Conservation (phyloP, 1,140 invertebrate species). For the Amphibalanus amphitrite region DNA sequence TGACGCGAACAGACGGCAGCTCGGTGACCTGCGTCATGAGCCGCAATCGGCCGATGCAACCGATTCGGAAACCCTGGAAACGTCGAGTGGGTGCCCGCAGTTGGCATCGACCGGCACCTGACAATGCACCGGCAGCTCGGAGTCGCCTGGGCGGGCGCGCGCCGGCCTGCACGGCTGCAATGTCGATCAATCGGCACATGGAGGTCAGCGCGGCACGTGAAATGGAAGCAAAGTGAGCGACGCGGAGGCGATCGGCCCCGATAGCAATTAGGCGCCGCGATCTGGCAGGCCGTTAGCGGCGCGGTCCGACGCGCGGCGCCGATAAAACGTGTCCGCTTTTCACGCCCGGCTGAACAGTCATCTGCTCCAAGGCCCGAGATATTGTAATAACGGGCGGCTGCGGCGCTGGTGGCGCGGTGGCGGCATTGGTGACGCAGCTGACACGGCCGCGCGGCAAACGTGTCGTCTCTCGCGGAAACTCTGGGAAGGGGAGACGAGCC, state of each 20-base stretch:
- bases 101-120: not conserved
- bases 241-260: not conserved
- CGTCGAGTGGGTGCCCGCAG: not conserved
- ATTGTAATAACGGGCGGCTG: not conserved
- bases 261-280: not conserved
- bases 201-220: not conserved
- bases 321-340: not conserved
- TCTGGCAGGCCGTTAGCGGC: not conserved
- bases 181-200: not conserved
- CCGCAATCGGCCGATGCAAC: not conserved
- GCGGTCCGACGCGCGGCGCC: too few relatives aligned
- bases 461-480: not conserved
- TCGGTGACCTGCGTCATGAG: too few relatives aligned
- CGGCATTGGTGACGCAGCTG: too few relatives aligned
- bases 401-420: too few relatives aligned
- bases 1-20: too few relatives aligned
- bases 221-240: not conserved
- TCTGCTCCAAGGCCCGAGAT: not conserved
- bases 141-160: too few relatives aligned
- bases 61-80: not conserved
- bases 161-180: not conserved
- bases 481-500: too few relatives aligned
- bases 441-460: too few relatives aligned
- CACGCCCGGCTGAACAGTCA: not conserved
- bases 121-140: not conserved